Evolutionary conservation across 2,888 invertebrate genomes (phyloP), one percentile per base, ranked within the genome.

Genomic region (Prosopocoilus inquinatus): DNA sequence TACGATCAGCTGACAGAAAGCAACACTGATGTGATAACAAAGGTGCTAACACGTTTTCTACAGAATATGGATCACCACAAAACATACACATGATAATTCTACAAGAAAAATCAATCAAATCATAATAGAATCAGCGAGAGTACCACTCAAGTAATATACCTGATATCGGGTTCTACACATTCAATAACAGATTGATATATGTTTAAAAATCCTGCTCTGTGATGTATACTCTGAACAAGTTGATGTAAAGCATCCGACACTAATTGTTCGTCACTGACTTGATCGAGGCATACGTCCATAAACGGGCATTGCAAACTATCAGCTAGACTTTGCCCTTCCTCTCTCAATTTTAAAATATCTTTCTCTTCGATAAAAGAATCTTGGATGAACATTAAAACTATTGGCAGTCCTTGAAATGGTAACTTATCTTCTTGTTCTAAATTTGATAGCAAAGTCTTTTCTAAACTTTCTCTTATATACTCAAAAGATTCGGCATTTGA

Each of bases 81-180:
- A 96, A 94, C 87, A 96, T 90, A 77, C 95, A 96, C 84, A 97
- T 91, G 75, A 91, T 91, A 76, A 95, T 91, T 68, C 94, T 88
- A 78, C 61, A 72, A 79, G 2, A 9, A n/a, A 2, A 16, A 39
- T 47, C 9, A 48, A 39, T 46, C 9, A 50, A 50, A 41, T 48
- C 20, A 13, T 9, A 50, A 9, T 15, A 47, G n/a, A 38, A 28
- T 28, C 32, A 32, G 2, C 39, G 11, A 28, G 8, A 9, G n/a
- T 13, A 9, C 47, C 8, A 8, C 3, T 35, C 33, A 44, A 50
- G 50, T 32, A 43, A 50, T 38, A 70, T 68, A 89, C 90, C 89
- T 84, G 70, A 92, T 90, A 77, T 93, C 92, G 2, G 91, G 90
- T 69, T 91, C 90, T 63, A 89, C 85, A 73, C 88, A 88, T 63